Conservation (phyloP, 2,797 vertebrate genomes). For the Sphenodon punctatus region DNA sequence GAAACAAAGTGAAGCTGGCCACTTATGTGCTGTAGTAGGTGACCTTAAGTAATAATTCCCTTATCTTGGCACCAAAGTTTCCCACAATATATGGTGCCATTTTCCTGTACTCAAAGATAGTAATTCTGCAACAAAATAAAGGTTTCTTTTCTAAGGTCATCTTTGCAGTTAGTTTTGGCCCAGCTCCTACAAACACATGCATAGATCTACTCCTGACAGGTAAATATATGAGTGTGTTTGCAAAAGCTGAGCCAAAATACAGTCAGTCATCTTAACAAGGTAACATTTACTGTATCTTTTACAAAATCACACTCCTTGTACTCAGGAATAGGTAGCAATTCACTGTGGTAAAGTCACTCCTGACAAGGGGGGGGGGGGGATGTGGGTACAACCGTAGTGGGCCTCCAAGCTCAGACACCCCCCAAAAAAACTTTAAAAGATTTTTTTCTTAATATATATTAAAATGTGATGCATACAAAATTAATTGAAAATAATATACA, state of each 20-base stretch:
- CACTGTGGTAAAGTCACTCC: not conserved
- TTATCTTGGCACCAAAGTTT: not conserved
- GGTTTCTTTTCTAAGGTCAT: not conserved
- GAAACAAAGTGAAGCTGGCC: not conserved
- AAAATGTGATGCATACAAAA: too few relatives aligned
- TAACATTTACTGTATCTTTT: not conserved
- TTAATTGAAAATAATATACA: too few relatives aligned
- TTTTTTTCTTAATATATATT: too few relatives aligned
- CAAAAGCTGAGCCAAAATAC: not conserved
- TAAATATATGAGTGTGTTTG: not conserved
- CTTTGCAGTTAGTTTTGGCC: too few relatives aligned
- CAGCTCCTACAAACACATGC: too few relatives aligned
- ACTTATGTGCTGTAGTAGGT: not conserved
- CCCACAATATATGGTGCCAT: not conserved
- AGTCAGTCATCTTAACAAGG: not conserved
- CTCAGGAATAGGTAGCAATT: not conserved
- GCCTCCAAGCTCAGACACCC: too few relatives aligned
- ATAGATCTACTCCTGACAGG: too few relatives aligned
- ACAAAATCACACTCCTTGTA: not conserved
- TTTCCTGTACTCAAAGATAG: not conserved
- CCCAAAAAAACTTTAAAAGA: too few relatives aligned
- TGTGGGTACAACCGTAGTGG: too few relatives aligned
- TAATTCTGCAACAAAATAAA: not conserved
- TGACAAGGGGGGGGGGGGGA: too few relatives aligned
- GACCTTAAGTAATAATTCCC: not conserved